These are phyloP conservation scores for Acanthurus lineatus DNA, from an alignment of 2,797 vertebrate genomes.

Conservation along the genomic window DNA sequence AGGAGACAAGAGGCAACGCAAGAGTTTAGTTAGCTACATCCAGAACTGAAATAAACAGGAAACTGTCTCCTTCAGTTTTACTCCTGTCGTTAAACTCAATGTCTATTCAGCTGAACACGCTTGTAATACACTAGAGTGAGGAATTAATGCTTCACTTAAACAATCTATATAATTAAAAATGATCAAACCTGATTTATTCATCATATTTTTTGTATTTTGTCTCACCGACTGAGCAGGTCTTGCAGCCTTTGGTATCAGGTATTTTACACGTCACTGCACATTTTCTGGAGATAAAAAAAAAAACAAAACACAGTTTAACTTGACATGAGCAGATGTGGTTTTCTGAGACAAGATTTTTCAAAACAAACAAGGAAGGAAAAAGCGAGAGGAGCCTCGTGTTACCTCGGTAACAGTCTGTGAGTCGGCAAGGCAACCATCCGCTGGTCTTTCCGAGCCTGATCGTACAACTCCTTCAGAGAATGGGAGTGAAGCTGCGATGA, in stretches of 20 bases:
- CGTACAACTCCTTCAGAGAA: conserved; percentile 89
- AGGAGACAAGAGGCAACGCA: neutral
- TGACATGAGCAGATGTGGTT: neutral
- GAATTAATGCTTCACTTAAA: neutral
- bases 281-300: conserved; percentile 82
- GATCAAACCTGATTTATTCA: neutral
- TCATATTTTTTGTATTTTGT: neutral
- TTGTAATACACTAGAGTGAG: neutral
- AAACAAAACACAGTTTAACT: fast-evolving
- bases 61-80: neutral
- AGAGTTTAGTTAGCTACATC: neutral
- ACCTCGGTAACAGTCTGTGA: conserved; percentile 91
- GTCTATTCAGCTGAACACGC: neutral
- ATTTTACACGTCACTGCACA: conserved; percentile 89
- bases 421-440: conserved; percentile 88
- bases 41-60: too few relatives aligned
- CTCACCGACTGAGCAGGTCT: conserved; percentile 91
- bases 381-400: conserved; percentile 20
- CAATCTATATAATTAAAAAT: neutral
- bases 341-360: neutral
- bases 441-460: conserved; percentile 88
- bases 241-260: conserved; percentile 94
- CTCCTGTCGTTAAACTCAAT: neutral
- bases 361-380: neutral
- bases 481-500: conserved; percentile 92